These are phyloP conservation scores for Phylloscopus trochiloides DNA, from an alignment of 2,113 vertebrate species.

Conservation along the genomic window DNA sequence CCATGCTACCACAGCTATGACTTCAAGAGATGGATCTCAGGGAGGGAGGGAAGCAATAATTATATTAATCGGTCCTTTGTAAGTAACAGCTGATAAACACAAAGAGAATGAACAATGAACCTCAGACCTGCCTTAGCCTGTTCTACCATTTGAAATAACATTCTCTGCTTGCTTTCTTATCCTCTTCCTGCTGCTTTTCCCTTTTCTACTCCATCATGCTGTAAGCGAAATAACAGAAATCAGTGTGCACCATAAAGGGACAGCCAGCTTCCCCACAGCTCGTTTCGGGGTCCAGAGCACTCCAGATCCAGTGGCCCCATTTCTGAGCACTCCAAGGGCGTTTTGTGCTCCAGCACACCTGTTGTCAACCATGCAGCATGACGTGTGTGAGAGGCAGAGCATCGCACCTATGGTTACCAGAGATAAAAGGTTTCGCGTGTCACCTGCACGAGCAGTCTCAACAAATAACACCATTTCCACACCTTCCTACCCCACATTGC, in stretches of 20 bases:
- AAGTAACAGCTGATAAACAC: neutral
- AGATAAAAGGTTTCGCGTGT: neutral
- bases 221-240: neutral
- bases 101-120: neutral
- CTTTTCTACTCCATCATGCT: neutral
- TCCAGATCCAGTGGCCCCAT: fast-evolving
- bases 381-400: neutral
- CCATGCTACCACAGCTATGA: neutral
- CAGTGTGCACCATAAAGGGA: neutral
- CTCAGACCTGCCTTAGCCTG: neutral
- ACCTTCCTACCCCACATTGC: neutral
- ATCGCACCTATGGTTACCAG: neutral
- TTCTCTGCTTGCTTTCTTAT: neutral
- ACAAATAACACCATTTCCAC: neutral
- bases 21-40: neutral
- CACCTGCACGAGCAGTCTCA: neutral
- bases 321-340: neutral
- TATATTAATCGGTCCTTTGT: neutral
- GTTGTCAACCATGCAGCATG: fast-evolving
- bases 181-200: neutral
- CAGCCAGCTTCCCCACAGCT: neutral
- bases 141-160: neutral
- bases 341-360: neutral
- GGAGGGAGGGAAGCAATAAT: neutral
- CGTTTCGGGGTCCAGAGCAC: fast-evolving